Conservation (phyloP, 1,140 invertebrate genomes). For the Atta texana region DNA sequence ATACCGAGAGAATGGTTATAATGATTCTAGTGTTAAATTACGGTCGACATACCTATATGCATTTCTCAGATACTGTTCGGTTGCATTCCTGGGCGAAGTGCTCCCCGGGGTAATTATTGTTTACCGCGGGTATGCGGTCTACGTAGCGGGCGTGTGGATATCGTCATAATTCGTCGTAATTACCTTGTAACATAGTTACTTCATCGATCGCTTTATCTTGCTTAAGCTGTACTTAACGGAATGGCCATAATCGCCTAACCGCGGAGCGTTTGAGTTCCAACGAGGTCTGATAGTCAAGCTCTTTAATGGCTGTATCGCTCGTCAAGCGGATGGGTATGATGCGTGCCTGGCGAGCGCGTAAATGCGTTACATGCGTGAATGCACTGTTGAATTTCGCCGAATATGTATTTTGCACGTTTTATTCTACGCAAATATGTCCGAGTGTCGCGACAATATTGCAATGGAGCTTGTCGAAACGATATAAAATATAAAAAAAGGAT, state of each 20-base stretch:
- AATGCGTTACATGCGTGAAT: slow-evolving; percentile 24
- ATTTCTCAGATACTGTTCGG: slow-evolving; percentile 70
- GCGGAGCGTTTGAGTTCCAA: slow-evolving; percentile 63
- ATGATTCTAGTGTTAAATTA: slow-evolving; percentile 77
- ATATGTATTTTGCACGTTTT: slow-evolving; percentile 25
- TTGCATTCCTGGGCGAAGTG: slow-evolving; percentile 64
- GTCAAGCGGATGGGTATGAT: slow-evolving; percentile 37
- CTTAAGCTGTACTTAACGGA: slow-evolving; percentile 63
- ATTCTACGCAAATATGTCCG: slow-evolving; percentile 18
- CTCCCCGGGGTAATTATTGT: slow-evolving; percentile 78
- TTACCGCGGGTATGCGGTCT: slow-evolving; percentile 72
- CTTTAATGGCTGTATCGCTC: slow-evolving; percentile 63
- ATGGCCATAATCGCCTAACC: slow-evolving; percentile 66
- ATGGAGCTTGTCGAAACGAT: background rate
- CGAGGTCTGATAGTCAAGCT: slow-evolving; percentile 64
- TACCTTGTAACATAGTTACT: slow-evolving; percentile 77
- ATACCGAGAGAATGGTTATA: slow-evolving; percentile 67
- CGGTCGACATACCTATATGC: slow-evolving; percentile 62
- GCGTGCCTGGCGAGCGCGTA: slow-evolving; percentile 48
- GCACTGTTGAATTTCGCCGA: slow-evolving; percentile 21
- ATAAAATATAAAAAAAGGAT: background rate
- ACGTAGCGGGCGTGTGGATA: slow-evolving; percentile 62
- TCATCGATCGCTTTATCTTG: slow-evolving; percentile 76
- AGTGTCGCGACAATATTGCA: slow-evolving; percentile 11
- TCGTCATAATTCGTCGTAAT: slow-evolving; percentile 79